These are phyloP conservation scores for Percina caprodes DNA, from an alignment of 2,113 vertebrate species.

Conservation along the genomic window DNA sequence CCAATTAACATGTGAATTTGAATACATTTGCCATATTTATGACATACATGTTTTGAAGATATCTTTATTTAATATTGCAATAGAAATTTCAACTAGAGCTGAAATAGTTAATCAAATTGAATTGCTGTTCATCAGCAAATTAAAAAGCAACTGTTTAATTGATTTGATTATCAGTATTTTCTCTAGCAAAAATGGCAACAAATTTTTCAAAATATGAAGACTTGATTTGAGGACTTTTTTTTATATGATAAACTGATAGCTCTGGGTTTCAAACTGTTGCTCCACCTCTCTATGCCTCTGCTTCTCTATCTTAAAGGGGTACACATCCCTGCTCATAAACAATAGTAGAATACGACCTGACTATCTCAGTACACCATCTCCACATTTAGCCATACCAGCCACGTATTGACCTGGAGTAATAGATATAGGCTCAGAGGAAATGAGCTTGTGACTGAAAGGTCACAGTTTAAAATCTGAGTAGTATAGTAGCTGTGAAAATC, in stretches of 20 bases:
- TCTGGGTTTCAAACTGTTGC: background rate
- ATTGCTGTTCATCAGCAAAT: background rate
- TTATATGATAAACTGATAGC: background rate
- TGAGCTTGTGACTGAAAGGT: slow-evolving; percentile 67
- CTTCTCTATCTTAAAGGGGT: background rate
- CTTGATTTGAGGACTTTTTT: background rate
- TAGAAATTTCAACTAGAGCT: background rate
- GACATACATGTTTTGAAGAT: background rate
- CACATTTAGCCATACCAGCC: slow-evolving; percentile 32
- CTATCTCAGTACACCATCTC: slow-evolving; percentile 29
- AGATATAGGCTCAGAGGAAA: slow-evolving; percentile 65
- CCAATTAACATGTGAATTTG: background rate
- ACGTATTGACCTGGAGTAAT: slow-evolving; percentile 58
- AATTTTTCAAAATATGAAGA: background rate
- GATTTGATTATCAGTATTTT: background rate
- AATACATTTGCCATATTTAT: background rate
- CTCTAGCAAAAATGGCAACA: too few relatives aligned
- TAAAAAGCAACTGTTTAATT: background rate
- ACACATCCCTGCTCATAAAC: background rate
- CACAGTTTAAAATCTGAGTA: slow-evolving; percentile 63
- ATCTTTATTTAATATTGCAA: background rate
- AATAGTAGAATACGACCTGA: background rate
- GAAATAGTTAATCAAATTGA: background rate
- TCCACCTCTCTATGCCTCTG: background rate
- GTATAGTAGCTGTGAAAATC: slow-evolving; percentile 66